Percentiles rank a stretch among this genome's conserved stretches.
Conservation (phyloP, 2,888 invertebrate species). For the Drosophila recens region DNA sequence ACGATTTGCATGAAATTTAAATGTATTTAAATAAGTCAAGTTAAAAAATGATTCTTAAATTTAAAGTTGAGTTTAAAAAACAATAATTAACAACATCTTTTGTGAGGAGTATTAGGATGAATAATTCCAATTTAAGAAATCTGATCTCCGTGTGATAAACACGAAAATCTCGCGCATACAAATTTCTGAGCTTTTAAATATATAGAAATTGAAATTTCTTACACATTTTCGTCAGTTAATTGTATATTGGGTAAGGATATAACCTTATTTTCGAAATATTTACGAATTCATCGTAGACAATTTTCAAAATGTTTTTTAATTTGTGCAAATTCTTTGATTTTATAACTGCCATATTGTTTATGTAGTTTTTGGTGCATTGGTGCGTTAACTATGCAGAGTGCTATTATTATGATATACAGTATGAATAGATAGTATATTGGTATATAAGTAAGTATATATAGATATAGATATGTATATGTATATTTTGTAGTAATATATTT, state of each 20-base stretch:
- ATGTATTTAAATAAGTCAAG: neutral
- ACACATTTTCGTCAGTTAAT: too few species aligned
- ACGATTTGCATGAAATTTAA: neutral
- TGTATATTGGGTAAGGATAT: neutral
- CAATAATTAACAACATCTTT: too few species aligned
- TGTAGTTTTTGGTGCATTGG: conserved; percentile 33
- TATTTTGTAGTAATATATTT: conserved; percentile 37
- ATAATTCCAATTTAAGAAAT: too few species aligned
- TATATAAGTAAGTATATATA: conserved; percentile 25
- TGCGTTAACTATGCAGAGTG: conserved; percentile 71
- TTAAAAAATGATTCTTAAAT: neutral
- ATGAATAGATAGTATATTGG: conserved; percentile 16
- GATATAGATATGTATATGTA: conserved; percentile 12
- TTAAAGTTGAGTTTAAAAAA: neutral
- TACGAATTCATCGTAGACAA: neutral
- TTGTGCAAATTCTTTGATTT: neutral
- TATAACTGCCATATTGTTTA: neutral
- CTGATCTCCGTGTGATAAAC: too few species aligned
- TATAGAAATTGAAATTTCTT: too few species aligned
- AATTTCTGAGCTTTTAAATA: too few species aligned
- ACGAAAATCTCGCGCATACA: too few species aligned
- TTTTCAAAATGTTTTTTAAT: neutral
- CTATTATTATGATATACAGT: conserved; percentile 40
- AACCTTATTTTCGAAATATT: neutral
- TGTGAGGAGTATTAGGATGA: too few species aligned